Conservation (phyloP, 2,113 vertebrate genomes). For the Okapia johnstoni region DNA sequence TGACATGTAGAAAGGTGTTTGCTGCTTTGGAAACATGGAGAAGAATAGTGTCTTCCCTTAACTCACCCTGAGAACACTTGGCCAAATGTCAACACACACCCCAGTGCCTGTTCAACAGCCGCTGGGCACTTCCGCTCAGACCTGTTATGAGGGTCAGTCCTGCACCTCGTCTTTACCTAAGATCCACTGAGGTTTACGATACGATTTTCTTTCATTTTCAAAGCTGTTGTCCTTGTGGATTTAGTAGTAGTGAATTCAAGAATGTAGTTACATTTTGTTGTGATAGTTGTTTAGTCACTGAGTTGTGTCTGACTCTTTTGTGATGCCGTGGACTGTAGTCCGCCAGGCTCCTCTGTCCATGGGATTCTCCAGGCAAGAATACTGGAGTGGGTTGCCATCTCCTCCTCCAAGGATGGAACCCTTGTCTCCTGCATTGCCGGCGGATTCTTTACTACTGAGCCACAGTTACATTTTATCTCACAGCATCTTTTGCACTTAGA, state of each 20-base stretch:
- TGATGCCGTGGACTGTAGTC: background rate
- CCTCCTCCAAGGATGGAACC: background rate
- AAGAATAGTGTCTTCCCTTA: background rate
- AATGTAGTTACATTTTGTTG: background rate
- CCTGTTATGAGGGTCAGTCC: accelerated
- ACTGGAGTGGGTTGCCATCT: background rate
- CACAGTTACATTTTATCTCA: background rate
- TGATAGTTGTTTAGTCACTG: background rate
- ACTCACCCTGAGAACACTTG: background rate
- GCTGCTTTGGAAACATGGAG: background rate
- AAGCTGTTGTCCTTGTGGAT: too few relatives aligned
- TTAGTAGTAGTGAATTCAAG: background rate
- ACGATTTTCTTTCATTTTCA: accelerated
- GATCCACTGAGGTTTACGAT: accelerated
- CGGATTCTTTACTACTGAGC: background rate
- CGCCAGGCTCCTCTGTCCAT: background rate
- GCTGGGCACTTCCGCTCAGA: accelerated
- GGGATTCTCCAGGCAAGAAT: background rate
- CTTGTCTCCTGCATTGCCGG: background rate
- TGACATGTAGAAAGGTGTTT: accelerated
- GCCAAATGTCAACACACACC: background rate
- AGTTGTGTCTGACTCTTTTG: background rate
- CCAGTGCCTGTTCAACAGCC: accelerated
- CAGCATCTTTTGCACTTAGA: background rate
- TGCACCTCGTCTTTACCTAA: accelerated